phyloP scores from a whole-genome alignment of 2,888 invertebrate genomes.

The Ophion slaviceki region DNA sequence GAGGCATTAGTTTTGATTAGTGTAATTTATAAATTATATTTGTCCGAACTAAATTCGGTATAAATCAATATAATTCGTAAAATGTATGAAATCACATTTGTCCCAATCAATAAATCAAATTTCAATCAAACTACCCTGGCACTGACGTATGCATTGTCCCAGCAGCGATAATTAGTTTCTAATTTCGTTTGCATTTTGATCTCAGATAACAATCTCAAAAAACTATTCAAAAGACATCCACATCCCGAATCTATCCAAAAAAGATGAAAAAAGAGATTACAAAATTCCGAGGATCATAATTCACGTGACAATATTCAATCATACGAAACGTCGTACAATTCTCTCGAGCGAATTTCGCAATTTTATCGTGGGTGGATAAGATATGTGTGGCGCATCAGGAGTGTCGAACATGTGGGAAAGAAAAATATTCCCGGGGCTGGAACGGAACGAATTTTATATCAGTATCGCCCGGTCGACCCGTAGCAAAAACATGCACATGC shows the following conservation, averaged over 20 bases:
- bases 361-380: not conserved
- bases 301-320: not conserved
- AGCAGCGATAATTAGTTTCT: not conserved
- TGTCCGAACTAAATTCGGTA: too few species aligned
- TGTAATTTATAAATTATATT: too few species aligned
- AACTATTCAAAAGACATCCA: too few species aligned
- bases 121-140: not conserved
- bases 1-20: too few species aligned
- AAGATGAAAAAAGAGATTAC: not conserved
- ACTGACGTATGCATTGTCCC: not conserved
- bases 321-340: not conserved
- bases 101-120: not conserved
- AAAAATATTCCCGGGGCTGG: not conserved
- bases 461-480: not conserved
- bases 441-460: not conserved
- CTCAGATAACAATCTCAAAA: too few species aligned
- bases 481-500: not conserved
- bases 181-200: not conserved
- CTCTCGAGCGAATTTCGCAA: not conserved
- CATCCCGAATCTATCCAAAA: too few species aligned
- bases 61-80: too few species aligned
- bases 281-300: not conserved
- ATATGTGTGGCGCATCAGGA: not conserved
- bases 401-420: not conserved
- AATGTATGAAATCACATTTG: too few species aligned